phyloP scores from a whole-genome alignment of 2,797 vertebrate genomes.

The Clarias pachynema region DNA sequence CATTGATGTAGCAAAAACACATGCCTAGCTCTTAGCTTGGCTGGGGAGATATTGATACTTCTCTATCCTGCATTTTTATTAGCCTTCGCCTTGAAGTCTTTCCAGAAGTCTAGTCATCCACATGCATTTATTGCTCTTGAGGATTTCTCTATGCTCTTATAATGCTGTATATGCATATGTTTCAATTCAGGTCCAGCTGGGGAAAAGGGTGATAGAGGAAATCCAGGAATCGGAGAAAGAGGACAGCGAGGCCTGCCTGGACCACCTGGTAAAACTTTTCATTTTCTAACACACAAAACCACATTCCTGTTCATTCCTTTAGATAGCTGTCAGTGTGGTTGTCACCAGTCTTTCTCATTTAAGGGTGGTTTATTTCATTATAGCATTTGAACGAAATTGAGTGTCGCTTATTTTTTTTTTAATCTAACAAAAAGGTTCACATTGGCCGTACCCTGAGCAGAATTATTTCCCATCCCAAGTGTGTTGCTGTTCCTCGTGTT shows the following conservation, averaged over 20 bases:
- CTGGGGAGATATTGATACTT: neutral
- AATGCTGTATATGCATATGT: slow-evolving; percentile 11
- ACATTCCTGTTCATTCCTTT: slow-evolving; percentile 18
- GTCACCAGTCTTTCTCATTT: slow-evolving; percentile 5
- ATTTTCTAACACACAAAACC: neutral
- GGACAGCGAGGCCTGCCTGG: slow-evolving; percentile 85
- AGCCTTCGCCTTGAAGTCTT: slow-evolving; percentile 3
- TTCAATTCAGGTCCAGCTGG: slow-evolving; percentile 81
- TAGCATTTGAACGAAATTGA: neutral
- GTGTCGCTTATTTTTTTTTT: neutral
- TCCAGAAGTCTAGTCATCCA: slow-evolving; percentile 7
- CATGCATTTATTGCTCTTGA: neutral
- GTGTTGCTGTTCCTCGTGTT: neutral
- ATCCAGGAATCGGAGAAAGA: slow-evolving; percentile 78
- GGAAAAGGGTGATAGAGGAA: slow-evolving; percentile 92
- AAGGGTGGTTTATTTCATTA: neutral
- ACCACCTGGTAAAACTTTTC: slow-evolving; percentile 81
- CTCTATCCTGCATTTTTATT: slow-evolving; percentile 8
- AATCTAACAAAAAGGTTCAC: neutral
- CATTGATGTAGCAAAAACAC: neutral
- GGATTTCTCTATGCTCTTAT: slow-evolving; percentile 3
- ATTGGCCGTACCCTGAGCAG: neutral
- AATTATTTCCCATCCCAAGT: slow-evolving; percentile 12
- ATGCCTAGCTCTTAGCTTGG: neutral
- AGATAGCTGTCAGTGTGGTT: slow-evolving; percentile 25